Evolutionary conservation across 2,113 vertebrate genomes (phyloP), one percentile per base, ranked within the genome.

Genomic region (Cacatua alba): DNA sequence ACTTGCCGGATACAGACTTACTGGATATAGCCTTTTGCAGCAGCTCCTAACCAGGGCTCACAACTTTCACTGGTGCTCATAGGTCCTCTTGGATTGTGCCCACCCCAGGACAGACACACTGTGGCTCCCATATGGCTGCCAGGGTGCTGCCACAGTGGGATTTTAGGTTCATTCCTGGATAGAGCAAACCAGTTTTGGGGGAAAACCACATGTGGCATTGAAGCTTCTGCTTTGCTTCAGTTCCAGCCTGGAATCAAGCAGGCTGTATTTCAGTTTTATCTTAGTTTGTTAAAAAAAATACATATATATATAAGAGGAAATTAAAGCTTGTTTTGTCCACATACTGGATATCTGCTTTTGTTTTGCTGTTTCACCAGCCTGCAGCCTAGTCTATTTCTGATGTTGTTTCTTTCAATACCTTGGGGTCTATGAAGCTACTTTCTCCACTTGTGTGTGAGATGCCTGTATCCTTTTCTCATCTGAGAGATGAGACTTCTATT

Each of bases 41-140:
- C 49, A 82, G 26, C 14, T 74, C 41, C 67, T 29, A 24, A n/a
- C 3, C 8, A 5, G 10, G 31, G 33, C 48, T 39, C 41, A 37
- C 13, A 39, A 9, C 35, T 16, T 14, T 3, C 0, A 5, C 16
- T 9, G 17, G 29, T 35, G 53, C 35, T 18, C 44, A 28, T 62
- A 35, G 53, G 39, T 28, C 23, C 37, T 71, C 35, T n/a, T 19
- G 6, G 35, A 10, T 3, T 11, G 72, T 17, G 13, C 17, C 3
- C 8, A 7, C 5, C 7, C 8, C 26, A 11, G 53, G 37, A 28
- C 17, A 25, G 55, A 20, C 11, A 12, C 3, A 0, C 11, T 2
- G 41, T 25, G 52, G 39, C 44, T 72, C 37, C n/a, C 3, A 18
- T 0, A 6, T 20, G 0, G 0, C 17, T 6, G 53, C 44, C 41